Evolutionary conservation across 2,888 invertebrate genomes (phyloP).

Genomic region (Scaptomyza cyrtandrae): DNA sequence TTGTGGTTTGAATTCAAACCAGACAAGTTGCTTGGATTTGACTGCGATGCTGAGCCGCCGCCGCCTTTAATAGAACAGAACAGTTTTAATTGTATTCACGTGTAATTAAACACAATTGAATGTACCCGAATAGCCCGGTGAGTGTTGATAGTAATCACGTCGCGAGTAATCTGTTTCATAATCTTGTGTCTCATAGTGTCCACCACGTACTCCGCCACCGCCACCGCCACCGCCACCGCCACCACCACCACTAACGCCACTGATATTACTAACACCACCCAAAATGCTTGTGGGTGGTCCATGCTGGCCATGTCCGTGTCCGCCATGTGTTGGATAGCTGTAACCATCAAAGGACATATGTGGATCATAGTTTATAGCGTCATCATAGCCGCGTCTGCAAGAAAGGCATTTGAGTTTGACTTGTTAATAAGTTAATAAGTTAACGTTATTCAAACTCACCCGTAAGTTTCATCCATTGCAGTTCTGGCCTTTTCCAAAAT

Average conservation of each 20-base stretch:
- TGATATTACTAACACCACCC: conserved; percentile 61
- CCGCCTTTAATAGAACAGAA: conserved; percentile 41
- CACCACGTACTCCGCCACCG: conserved; percentile 49
- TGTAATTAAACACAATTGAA: no score
- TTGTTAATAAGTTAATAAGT: neutral
- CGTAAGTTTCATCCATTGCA: conserved; percentile 92
- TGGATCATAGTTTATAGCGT: conserved; percentile 81
- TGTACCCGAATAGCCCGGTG: conserved; percentile 82
- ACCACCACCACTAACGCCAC: conserved; percentile 56
- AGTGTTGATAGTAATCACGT: conserved; percentile 84
- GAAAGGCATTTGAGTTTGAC: neutral
- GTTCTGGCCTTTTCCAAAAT: conserved; percentile 92
- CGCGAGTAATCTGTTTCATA: conserved; percentile 83
- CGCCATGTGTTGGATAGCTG: conserved; percentile 72
- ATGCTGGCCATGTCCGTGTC: conserved; percentile 70
- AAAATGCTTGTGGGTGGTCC: conserved; percentile 71
- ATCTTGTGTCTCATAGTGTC: conserved; percentile 82
- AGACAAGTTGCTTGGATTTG: conserved; percentile 70
- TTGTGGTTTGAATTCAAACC: conserved; percentile 83
- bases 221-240: conserved; percentile 59
- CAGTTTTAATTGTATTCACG: no score
- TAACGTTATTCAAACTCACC: conserved; percentile 83
- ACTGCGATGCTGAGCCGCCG: conserved; percentile 65
- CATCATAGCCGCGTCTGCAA: conserved; percentile 82
- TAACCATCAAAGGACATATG: conserved; percentile 82